Conservation (phyloP, 2,888 invertebrate species). For the Cecidostiba fungosa region DNA sequence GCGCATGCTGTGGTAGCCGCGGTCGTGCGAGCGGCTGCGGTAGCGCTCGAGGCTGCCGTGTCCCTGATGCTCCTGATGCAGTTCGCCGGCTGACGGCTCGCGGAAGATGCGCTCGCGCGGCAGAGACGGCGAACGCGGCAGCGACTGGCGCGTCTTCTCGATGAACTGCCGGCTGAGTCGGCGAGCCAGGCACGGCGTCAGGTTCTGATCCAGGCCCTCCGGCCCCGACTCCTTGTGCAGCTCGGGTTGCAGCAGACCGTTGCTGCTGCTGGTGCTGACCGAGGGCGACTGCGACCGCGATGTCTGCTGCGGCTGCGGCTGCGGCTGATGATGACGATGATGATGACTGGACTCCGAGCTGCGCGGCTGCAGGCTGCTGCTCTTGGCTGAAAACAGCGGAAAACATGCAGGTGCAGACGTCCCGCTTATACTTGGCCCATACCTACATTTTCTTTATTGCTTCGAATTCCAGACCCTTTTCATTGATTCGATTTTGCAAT, state of each 20-base stretch:
- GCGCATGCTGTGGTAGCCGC: conserved; percentile 71
- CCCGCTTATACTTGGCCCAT: conserved; percentile 22
- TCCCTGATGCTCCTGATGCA: neutral
- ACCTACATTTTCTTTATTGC: neutral
- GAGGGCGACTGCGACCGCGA: conserved; percentile 33
- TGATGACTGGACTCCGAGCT: conserved; percentile 13
- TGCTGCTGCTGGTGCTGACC: neutral
- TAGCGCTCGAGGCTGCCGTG: conserved; percentile 32
- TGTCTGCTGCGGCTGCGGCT: conserved; percentile 30
- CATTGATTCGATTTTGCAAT: neutral
- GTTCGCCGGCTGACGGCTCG: neutral
- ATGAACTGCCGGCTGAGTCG: conserved; percentile 76
- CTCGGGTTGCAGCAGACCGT: neutral
- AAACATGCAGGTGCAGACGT: conserved; percentile 62
- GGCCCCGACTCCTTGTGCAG: conserved; percentile 65
- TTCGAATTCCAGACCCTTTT: neutral
- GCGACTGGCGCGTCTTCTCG: conserved; percentile 75
- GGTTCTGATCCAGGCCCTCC: conserved; percentile 68
- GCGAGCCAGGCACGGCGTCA: conserved; percentile 77
- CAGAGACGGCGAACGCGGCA: conserved; percentile 74
- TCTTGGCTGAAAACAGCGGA: conserved; percentile 72
- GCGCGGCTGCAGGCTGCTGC: neutral
- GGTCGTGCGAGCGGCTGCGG: conserved; percentile 58
- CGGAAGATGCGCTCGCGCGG: conserved; percentile 70
- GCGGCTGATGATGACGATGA: neutral